phyloP scores from a whole-genome alignment of 92 coral and sea anemone species.

The Siderastrea siderea region DNA sequence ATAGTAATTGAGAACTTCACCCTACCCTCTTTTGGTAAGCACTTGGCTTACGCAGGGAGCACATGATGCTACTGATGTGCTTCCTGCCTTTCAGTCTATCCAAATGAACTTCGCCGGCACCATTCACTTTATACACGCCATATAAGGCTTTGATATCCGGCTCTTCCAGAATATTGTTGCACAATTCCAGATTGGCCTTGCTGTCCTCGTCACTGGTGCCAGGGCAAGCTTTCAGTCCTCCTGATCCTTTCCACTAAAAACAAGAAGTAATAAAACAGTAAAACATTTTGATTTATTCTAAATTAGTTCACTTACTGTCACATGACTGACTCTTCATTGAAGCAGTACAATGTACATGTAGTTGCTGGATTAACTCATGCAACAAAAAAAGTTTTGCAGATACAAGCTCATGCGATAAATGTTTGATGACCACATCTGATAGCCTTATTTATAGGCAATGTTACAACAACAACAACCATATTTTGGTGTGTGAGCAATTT shows the following conservation, averaged over 20 bases:
- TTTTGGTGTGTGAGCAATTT: too few relatives aligned
- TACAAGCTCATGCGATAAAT: too few relatives aligned
- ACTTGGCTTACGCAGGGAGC: neutral
- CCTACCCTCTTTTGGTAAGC: neutral
- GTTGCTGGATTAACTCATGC: too few relatives aligned
- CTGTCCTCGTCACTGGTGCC: neutral
- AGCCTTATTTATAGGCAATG: too few relatives aligned
- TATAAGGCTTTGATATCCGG: neutral
- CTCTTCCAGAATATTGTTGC: neutral
- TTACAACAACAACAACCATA: too few relatives aligned
- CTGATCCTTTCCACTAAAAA: constrained; percentile 3
- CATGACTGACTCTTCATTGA: too few relatives aligned
- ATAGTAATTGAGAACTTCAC: neutral
- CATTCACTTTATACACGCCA: neutral
- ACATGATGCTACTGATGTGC: constrained; percentile 4
- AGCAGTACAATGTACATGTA: too few relatives aligned
- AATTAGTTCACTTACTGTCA: too few relatives aligned
- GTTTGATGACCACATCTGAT: too few relatives aligned
- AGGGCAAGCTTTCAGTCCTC: neutral
- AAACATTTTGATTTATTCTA: too few relatives aligned
- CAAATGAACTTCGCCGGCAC: neutral
- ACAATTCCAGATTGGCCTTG: neutral
- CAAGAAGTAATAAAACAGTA: too few relatives aligned
- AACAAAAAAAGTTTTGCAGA: too few relatives aligned
- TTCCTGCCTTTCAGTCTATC: neutral